Percentiles rank a stretch among this genome's conserved stretches.
phyloP scores from a whole-genome alignment of 2,888 invertebrate genomes.

The Gnatocerus cornutus region DNA sequence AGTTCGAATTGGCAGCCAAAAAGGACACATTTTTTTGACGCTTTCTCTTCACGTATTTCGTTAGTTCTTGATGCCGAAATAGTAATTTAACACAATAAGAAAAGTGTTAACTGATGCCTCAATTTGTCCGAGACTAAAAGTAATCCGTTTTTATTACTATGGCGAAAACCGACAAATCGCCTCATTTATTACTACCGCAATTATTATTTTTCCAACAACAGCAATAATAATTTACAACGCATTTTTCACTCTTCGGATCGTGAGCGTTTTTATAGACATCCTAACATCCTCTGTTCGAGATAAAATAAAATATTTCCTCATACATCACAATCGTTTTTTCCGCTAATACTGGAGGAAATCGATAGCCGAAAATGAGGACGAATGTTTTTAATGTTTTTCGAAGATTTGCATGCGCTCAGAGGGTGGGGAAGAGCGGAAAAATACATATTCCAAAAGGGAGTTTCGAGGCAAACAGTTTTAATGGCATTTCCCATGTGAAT shows the following conservation, averaged over 20 bases:
- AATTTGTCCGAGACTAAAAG: no score
- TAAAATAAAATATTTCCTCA: background rate
- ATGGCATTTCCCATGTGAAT: conserved; percentile 7
- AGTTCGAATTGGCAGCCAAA: background rate
- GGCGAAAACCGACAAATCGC: background rate
- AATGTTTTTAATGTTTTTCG: conserved; percentile 8
- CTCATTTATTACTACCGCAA: conserved; percentile 1
- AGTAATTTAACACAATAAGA: no score
- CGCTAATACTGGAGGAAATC: no score
- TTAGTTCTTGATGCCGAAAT: no score
- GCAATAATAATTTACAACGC: conserved; percentile 14
- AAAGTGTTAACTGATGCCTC: no score
- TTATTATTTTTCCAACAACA: conserved; percentile 6
- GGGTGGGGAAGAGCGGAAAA: background rate
- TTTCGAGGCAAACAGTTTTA: conserved; percentile 10
- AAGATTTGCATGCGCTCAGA: background rate
- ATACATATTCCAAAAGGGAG: conserved; percentile 4
- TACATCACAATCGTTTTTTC: background rate
- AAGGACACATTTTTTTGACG: no score
- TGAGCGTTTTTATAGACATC: background rate
- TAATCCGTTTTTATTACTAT: background rate
- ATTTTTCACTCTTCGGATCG: conserved; percentile 4
- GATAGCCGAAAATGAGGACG: no score
- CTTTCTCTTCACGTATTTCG: no score
- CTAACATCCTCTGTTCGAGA: background rate